A percentile compares a stretch with the other conserved stretches of the same genome.
Evolutionary conservation across 2,113 vertebrate genomes (phyloP).

Genomic region (Raja brachyura): DNA sequence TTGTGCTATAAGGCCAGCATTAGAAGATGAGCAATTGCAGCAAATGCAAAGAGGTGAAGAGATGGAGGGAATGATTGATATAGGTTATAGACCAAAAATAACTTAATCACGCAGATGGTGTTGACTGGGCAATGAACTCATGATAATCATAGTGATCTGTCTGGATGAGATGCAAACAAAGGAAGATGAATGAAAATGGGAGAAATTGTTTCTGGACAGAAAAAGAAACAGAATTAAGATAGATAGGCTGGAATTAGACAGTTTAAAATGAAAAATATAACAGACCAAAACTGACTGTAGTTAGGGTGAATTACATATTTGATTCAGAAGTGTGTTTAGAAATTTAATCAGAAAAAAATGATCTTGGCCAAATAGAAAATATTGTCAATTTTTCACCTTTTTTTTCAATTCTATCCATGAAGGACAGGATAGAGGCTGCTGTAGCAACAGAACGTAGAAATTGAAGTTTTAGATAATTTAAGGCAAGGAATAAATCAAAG

Average conservation of each 20-base stretch:
- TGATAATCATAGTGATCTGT: too few relatives aligned
- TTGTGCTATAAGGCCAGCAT: too few relatives aligned
- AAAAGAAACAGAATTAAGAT: not conserved
- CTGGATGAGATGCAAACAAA: too few relatives aligned
- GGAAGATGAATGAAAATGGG: too few relatives aligned
- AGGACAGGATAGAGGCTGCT: not conserved
- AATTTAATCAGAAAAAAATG: not conserved
- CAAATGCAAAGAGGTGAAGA: too few relatives aligned
- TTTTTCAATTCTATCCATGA: not conserved
- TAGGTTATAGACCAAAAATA: too few relatives aligned
- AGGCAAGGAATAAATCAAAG: not conserved
- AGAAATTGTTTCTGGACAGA: too few relatives aligned
- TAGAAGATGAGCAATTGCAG: too few relatives aligned
- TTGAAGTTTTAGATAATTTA: not conserved
- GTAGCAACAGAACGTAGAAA: not conserved
- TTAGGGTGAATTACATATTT: not conserved
- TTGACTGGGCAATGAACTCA: too few relatives aligned
- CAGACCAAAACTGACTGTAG: not conserved
- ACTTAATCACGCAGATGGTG: too few relatives aligned
- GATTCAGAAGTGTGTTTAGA: not conserved
- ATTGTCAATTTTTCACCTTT: not conserved
- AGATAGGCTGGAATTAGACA: not conserved
- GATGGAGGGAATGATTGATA: too few relatives aligned
- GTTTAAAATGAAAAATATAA: not conserved
- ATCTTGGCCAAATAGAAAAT: not conserved